Evolutionary conservation across 2,797 vertebrate species (phyloP), one percentile per base, ranked within the genome.

Genomic region (Hoplostethus mediterraneus): DNA sequence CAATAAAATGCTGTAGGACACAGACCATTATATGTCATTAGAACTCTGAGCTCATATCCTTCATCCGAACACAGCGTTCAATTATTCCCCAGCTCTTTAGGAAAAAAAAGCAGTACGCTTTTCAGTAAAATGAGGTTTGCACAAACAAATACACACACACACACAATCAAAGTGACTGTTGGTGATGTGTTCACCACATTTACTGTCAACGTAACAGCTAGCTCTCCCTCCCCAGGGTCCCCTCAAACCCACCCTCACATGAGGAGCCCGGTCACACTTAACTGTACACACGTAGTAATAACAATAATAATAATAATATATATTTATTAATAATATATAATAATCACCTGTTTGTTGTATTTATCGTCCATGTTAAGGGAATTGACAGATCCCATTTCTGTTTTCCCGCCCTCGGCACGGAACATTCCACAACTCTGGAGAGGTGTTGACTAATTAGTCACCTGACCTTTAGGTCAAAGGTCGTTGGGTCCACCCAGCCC

Each of bases 401-500:
- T 73, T 83, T 84, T 83, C 73, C 77, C 14, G 77, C 90, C 83
- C 64, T 81, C 31, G 57, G 87, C 81, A 36, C 65, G 30, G 77
- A 81, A 88, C 90, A 94, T 95, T 94, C 93, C 93, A 85, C 30
- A 65, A 74, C 79, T 82, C 81, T 21, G 36, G 52, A 51, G 75
- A 93, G 89, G 92, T 94, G 89, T 94, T 87, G 82, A 84, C 90
- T 91, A 95, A 95, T 95, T 94, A 94, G 93, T 88, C 76, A 76
- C 63, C 80, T 86, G 90, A 93, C 90, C 92, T 81, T 63, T 69
- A 67, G 89, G 90, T 91, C 82, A 85, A 68, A 89, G 90, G 92
- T 90, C n/a, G 44, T 13, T 8, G 45, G 74, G 82, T 87, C 81
- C 74, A 64, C 75, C 54, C 60, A 75, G 77, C 92, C 92, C 82